A percentile compares a stretch with the other conserved stretches of the same genome.
Conservation (phyloP, 2,888 invertebrate species). For the Periphyllus acericola region DNA sequence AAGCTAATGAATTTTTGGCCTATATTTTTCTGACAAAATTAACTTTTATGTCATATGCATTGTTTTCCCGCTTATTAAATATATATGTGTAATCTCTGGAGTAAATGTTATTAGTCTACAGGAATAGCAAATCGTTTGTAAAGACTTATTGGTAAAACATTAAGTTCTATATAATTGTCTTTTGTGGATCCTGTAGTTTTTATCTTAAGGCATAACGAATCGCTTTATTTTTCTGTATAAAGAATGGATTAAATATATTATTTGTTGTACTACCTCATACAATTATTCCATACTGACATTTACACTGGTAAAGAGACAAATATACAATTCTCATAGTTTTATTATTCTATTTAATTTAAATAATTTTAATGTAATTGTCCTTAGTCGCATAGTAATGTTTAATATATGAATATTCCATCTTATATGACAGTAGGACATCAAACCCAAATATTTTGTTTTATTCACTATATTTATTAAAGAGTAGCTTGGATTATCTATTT, state of each 20-base stretch:
- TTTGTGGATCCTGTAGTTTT: background rate
- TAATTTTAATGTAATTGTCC: background rate
- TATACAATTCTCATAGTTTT: background rate
- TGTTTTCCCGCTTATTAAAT: background rate
- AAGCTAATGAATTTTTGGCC: slow-evolving; percentile 6
- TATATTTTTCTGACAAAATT: slow-evolving; percentile 8
- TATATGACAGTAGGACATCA: background rate
- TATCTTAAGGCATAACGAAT: slow-evolving; percentile 16
- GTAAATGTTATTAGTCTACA: background rate
- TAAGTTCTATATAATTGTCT: background rate
- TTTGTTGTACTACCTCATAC: too few relatives aligned
- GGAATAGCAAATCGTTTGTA: background rate
- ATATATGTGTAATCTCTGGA: background rate
- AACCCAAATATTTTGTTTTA: slow-evolving; percentile 9
- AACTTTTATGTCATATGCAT: background rate
- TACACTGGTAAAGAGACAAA: background rate
- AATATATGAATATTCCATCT: slow-evolving; percentile 2
- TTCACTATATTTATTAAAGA: background rate
- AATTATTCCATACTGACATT: background rate
- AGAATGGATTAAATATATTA: too few relatives aligned
- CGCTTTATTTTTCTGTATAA: background rate
- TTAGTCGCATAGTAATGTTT: background rate
- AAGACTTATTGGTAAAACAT: background rate
- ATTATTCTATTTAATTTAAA: background rate
- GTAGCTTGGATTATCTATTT: background rate